Percentiles rank a stretch among this genome's conserved stretches.
phyloP scores from a whole-genome alignment of 2,113 vertebrate genomes.

The Chaetorhynchus papuensis region DNA sequence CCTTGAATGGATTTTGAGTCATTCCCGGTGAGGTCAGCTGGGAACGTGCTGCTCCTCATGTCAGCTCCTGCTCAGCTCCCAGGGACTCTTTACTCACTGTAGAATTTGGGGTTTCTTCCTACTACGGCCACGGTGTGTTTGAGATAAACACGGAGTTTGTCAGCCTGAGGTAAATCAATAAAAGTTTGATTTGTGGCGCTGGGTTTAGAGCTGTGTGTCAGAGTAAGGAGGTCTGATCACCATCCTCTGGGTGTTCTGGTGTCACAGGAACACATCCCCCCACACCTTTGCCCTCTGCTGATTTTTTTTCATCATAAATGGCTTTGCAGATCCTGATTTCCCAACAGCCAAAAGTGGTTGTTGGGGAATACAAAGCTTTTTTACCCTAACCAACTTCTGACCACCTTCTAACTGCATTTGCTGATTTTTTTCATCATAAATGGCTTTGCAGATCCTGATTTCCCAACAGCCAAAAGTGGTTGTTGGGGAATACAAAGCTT shows the following conservation, averaged over 20 bases:
- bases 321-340: not conserved
- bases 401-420: not conserved
- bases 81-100: not conserved
- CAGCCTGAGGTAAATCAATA: rapidly evolving
- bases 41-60: slow-evolving; percentile 52
- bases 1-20: not conserved
- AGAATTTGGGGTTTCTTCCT: not conserved
- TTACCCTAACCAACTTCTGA: not conserved
- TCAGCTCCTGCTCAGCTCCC: not conserved
- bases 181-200: not conserved
- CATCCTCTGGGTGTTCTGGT: not conserved
- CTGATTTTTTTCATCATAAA: not conserved
- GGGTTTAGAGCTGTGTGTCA: not conserved
- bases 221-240: not conserved
- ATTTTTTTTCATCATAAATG: not conserved
- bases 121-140: rapidly evolving
- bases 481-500: not conserved
- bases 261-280: not conserved
- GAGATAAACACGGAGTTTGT: not conserved
- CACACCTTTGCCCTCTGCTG: not conserved
- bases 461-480: not conserved
- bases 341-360: not conserved
- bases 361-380: not conserved
- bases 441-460: not conserved
- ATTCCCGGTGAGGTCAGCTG: slow-evolving; percentile 38